A percentile compares a stretch with the other conserved stretches of the same genome.
Evolutionary conservation across 1,140 invertebrate genomes (phyloP).

Genomic region (Drosophila saltans): DNA sequence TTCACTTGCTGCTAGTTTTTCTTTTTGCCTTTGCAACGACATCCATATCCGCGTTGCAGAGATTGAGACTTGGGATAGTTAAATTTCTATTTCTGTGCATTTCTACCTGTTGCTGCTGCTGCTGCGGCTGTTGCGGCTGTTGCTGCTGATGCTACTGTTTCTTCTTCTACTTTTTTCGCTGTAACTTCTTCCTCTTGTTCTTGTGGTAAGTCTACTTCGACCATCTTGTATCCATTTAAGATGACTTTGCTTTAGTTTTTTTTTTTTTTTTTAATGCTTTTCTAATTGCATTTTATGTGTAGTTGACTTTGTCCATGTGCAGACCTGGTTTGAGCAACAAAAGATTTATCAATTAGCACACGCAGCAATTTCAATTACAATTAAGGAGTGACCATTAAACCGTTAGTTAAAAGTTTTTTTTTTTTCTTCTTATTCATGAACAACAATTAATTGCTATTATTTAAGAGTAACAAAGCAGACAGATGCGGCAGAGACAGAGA

Average conservation of each 20-base stretch:
- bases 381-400: slow-evolving; percentile 73
- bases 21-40: slow-evolving; percentile 49
- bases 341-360: slow-evolving; percentile 73
- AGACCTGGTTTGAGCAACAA: slow-evolving; percentile 20
- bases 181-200: slow-evolving; percentile 7
- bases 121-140: background rate
- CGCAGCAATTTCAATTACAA: slow-evolving; percentile 74
- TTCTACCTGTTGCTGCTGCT: slow-evolving; percentile 20
- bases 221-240: slow-evolving; percentile 37
- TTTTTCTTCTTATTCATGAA: slow-evolving; percentile 55
- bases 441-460: slow-evolving; percentile 73
- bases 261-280: slow-evolving; percentile 53
- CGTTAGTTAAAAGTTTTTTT: slow-evolving; percentile 71
- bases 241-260: slow-evolving; percentile 47
- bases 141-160: background rate
- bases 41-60: slow-evolving; percentile 69
- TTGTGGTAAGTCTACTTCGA: slow-evolving; percentile 57
- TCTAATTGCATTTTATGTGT: slow-evolving; percentile 78
- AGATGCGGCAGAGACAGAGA: slow-evolving; percentile 21
- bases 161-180: slow-evolving; percentile 17
- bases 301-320: slow-evolving; percentile 27
- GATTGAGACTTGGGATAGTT: slow-evolving; percentile 62
- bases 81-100: slow-evolving; percentile 37
- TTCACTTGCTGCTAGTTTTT: slow-evolving; percentile 69
- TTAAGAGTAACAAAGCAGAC: slow-evolving; percentile 42